Percentiles rank a stretch among this genome's conserved stretches.
These are phyloP conservation scores for Muntiacus reevesi DNA, from an alignment of 2,113 vertebrate species.

Conservation along the genomic window DNA sequence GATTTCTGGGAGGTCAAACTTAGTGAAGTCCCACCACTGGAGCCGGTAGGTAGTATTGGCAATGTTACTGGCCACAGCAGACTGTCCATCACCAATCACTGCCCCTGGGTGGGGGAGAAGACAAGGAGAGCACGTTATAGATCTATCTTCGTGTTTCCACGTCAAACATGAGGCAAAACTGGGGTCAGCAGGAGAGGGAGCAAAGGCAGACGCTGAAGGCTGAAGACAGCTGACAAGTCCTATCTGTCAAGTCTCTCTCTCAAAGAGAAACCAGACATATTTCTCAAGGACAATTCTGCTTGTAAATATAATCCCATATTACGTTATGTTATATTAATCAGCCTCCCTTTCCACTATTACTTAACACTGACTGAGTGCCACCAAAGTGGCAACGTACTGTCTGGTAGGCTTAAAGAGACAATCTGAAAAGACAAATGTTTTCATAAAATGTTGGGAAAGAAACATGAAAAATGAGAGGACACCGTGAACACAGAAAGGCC, in stretches of 20 bases:
- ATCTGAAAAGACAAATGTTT: background rate
- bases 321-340: background rate
- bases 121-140: background rate
- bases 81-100: slow-evolving; percentile 97
- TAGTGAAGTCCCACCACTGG: slow-evolving; percentile 99
- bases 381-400: background rate
- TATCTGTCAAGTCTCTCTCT: background rate
- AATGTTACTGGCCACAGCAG: slow-evolving; percentile 98
- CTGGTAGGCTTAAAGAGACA: background rate
- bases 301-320: background rate
- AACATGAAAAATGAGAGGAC: background rate
- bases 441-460: background rate
- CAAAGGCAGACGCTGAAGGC: background rate
- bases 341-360: background rate
- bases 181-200: background rate
- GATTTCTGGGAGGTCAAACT: slow-evolving; percentile 98
- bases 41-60: slow-evolving; percentile 98
- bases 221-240: background rate
- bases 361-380: background rate
- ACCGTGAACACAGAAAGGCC: background rate
- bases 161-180: background rate
- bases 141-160: background rate
- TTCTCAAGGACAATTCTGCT: background rate
- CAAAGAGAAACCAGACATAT: slow-evolving; percentile 12
- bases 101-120: slow-evolving; percentile 84